Conservation (phyloP, 2,113 vertebrate species). For the Dromaius novaehollandiae region DNA sequence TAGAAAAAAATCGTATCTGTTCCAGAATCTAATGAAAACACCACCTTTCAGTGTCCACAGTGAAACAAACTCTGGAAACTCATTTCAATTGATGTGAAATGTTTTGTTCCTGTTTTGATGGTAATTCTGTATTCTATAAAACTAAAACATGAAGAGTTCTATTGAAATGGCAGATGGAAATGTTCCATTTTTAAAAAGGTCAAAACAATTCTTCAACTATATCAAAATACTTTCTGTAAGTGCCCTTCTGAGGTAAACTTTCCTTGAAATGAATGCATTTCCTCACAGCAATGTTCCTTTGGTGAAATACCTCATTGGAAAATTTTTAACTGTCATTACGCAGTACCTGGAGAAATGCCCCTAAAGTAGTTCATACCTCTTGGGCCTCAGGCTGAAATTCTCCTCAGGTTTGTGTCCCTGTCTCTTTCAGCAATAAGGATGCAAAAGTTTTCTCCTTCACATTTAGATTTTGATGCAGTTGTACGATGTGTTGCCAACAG, state of each 20-base stretch:
- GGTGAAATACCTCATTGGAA: neutral
- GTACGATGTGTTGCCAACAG: neutral
- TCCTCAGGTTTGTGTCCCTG: neutral
- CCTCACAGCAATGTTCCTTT: neutral
- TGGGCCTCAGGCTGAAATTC: neutral
- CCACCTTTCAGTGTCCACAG: neutral
- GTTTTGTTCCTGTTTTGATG: conserved; percentile 13
- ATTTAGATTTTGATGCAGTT: neutral
- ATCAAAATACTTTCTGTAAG: neutral
- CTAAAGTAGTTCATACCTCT: neutral
- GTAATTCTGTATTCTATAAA: conserved; percentile 7
- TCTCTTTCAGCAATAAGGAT: neutral
- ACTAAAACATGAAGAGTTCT: neutral
- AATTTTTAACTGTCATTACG: neutral
- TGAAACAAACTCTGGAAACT: neutral
- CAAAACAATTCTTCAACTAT: conserved; percentile 22
- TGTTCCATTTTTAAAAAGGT: conserved; percentile 34
- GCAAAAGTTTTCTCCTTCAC: neutral
- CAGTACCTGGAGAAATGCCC: neutral
- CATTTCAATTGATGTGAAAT: neutral
- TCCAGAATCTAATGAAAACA: conserved; percentile 19
- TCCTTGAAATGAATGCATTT: neutral
- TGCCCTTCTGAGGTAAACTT: neutral
- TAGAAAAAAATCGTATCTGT: neutral
- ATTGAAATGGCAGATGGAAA: neutral